Conservation (phyloP, 2,113 vertebrate species). For the Rhynchomys soricoides region DNA sequence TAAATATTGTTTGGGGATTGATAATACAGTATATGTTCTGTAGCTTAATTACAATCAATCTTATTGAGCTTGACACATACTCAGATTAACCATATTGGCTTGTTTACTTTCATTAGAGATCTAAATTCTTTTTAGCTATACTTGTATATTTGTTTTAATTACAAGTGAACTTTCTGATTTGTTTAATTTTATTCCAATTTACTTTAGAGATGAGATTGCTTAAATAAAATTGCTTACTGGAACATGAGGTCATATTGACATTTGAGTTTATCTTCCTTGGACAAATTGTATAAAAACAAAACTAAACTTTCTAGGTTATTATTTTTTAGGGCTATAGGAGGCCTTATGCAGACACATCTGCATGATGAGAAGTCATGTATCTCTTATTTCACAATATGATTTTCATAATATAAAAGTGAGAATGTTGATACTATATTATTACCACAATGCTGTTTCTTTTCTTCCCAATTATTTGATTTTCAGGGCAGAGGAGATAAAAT, state of each 20-base stretch:
- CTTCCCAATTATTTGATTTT: background rate
- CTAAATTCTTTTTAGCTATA: background rate
- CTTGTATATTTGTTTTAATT: background rate
- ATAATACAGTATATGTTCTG: background rate
- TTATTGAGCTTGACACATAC: background rate
- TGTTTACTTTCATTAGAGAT: background rate
- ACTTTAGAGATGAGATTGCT: background rate
- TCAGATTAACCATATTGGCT: background rate
- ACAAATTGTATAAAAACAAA: background rate
- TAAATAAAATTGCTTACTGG: background rate
- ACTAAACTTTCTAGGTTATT: background rate
- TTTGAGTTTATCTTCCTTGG: background rate
- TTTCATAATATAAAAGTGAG: background rate
- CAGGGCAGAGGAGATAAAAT: background rate
- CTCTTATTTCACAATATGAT: background rate
- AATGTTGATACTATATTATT: background rate
- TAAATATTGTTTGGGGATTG: background rate
- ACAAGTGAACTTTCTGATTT: background rate
- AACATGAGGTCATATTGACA: background rate
- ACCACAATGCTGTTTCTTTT: background rate
- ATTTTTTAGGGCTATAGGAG: background rate
- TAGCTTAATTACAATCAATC: background rate
- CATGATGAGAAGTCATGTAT: background rate
- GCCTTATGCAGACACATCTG: background rate
- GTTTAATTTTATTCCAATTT: constrained; percentile 28